A percentile compares a stretch with the other conserved stretches of the same genome.
Conservation (phyloP, 2,113 vertebrate species). For the Anolis carolinensis region DNA sequence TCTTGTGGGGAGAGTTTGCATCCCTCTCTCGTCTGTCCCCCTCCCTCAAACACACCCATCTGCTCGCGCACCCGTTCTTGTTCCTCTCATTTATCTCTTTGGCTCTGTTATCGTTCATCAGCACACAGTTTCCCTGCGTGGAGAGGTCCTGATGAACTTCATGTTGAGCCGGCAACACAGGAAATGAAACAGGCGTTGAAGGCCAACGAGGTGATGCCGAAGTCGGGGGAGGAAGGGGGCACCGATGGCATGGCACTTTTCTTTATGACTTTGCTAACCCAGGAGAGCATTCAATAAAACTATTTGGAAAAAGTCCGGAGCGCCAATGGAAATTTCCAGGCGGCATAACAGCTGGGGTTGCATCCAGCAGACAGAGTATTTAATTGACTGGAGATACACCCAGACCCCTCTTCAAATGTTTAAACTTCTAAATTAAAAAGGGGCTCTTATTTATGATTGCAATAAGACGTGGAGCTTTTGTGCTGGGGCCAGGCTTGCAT, state of each 20-base stretch:
- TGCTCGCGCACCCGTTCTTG: not conserved
- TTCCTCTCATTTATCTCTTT: not conserved
- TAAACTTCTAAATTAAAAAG: slow-evolving; percentile 2
- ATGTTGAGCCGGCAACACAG: not conserved
- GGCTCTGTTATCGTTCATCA: not conserved
- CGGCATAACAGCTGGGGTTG: not conserved
- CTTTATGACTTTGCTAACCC: slow-evolving; percentile 8
- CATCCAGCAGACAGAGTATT: not conserved
- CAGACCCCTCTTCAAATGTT: not conserved
- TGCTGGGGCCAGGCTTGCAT: not conserved
- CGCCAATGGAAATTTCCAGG: not conserved
- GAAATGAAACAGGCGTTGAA: not conserved
- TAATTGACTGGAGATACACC: slow-evolving; percentile 13
- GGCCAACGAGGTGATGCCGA: not conserved
- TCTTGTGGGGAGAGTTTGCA: not conserved
- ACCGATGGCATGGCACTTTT: not conserved
- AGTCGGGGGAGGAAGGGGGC: not conserved
- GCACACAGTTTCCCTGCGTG: not conserved
- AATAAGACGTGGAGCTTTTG: slow-evolving; percentile 10
- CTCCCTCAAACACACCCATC: not conserved
- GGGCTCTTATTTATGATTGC: slow-evolving; percentile 23
- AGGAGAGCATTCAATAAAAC: not conserved
- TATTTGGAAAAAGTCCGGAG: not conserved
- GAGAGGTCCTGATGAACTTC: not conserved
- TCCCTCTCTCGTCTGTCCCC: not conserved